Evolutionary conservation across 2,797 vertebrate genomes (phyloP), one percentile per base, ranked within the genome.

Genomic region (Chaetodon trifasciatus): DNA sequence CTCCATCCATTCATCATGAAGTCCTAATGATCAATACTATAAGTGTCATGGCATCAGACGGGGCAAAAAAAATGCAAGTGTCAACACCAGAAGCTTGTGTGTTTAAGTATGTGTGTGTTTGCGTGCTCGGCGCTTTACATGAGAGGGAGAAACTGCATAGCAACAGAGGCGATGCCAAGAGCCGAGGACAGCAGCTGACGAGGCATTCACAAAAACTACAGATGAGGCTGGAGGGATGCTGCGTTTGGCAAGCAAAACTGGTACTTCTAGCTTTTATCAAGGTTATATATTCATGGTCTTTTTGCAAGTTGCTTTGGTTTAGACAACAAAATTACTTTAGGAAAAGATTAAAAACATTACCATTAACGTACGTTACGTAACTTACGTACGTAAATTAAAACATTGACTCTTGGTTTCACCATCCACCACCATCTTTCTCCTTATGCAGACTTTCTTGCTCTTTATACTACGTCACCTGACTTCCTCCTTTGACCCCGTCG

Each of bases 1-100:
- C n/a, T 73, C 58, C 61, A 35, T 85, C 79, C 79, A 90, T 94
- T 86, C 58, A 83, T 93, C 89, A 70, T 57, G 47, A 39, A 40
- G 56, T 32, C 74, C 16, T 66, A 44, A 72, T 77, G 79, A 85
- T 91, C 88, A 78, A 82, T 88, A 78, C 6, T 61, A 17, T 44
- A 44, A 68, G 66, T 58, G 64, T 75, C 67, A 58, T 71, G 70
- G 42, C 11, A 21, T 75, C 66, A 81, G 71, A 69, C 13, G 12
- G 67, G 61, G 67, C 16, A 58, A 66, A 81, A 82, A 82, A 60
- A 57, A 32, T 32, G 44, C 68, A 55, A 17, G 40, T 62, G 61
- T 74, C 58, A 62, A n/a, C 47, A 55, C 39, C 53, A 35, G 56
- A 53, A 58, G 44, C 77, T 62, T 70, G 53, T 1, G 53, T 2